Evolutionary conservation across 1,140 invertebrate genomes (phyloP), one percentile per base, ranked within the genome.

Genomic region (Eurosta solidaginis): DNA sequence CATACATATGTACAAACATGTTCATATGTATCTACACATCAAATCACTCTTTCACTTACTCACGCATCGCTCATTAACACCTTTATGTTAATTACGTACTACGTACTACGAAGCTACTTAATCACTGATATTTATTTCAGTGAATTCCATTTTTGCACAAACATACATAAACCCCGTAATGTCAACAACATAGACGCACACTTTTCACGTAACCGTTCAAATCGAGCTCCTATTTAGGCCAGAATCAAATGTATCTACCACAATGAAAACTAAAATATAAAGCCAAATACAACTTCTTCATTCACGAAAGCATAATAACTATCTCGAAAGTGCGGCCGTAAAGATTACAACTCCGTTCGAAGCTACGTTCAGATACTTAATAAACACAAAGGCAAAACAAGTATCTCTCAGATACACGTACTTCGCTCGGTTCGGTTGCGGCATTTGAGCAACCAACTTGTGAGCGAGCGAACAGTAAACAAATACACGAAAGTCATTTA

Each of bases 211-310:
- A 59, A 59, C 1, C 50, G 50, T 7, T 17, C 54, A n/a, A 36
- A 17, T 29, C 50, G 50, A 22, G 50, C 25, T 59, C 54, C 54
- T 33, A 59, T 59, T 59, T 59, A 59, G 54, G 54, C 54, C 54
- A 59, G 54, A 59, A 22, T 59, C 54, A 59, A 59, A 14, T 33
- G 33, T 59, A 59, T 9, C 54, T 33, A n/a, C n/a, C n/a, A n/a
- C 27, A 59, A 59, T 59, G 54, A 59, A 59, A 59, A 29, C 27
- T 22, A 59, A 33, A 12, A 59, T 17, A 22, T 25, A 3, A 52
- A 4, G 49, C 49, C 22, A 7, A 59, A 36, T 12, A 59, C 17
- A 14, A 59, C 54, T 59, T 1, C 22, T 54, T 54, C 27, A 59
- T 59, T 59, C 54, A 59, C 54, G 54, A 59, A 59, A 59, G 29